These are phyloP conservation scores for Eupeodes latifasciatus DNA, from an alignment of 2,888 invertebrate species.

Conservation along the genomic window DNA sequence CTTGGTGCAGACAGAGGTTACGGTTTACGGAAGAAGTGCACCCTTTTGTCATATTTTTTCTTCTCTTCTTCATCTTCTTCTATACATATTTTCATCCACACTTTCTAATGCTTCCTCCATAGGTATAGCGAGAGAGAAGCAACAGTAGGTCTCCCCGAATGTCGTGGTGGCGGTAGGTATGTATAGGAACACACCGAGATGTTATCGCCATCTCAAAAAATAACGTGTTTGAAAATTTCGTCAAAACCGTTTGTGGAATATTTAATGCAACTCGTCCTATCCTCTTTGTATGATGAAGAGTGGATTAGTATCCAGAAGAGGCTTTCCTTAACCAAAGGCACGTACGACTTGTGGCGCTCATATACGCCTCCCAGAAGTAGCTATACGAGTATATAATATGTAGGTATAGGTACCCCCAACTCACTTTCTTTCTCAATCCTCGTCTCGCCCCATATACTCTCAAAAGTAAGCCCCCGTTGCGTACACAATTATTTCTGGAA, in stretches of 20 bases:
- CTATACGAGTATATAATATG: too few species aligned
- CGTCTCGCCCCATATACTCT: neutral
- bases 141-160: constrained; percentile 61
- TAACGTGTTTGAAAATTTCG: constrained; percentile 69
- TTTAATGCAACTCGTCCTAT: constrained; percentile 56
- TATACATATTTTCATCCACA: constrained; percentile 2
- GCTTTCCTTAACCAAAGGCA: constrained; percentile 61
- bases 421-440: neutral
- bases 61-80: too few species aligned
- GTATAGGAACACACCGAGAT: constrained; percentile 17
- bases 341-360: constrained; percentile 67
- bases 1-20: constrained; percentile 69
- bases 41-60: constrained; percentile 69
- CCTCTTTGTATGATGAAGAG: neutral
- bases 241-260: constrained; percentile 74
- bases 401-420: neutral
- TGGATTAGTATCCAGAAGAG: constrained; percentile 43
- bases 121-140: constrained; percentile 35
- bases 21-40: constrained; percentile 58
- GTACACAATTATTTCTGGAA: constrained; percentile 61
- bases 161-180: neutral
- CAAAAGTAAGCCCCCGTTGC: constrained; percentile 20
- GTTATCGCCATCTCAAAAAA: constrained; percentile 47
- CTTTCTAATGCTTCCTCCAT: neutral
- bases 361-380: constrained; percentile 1